Base-by-base conservation (phyloP, 2,888 invertebrate genomes). In the Amblyjoppa proteus region DNA sequence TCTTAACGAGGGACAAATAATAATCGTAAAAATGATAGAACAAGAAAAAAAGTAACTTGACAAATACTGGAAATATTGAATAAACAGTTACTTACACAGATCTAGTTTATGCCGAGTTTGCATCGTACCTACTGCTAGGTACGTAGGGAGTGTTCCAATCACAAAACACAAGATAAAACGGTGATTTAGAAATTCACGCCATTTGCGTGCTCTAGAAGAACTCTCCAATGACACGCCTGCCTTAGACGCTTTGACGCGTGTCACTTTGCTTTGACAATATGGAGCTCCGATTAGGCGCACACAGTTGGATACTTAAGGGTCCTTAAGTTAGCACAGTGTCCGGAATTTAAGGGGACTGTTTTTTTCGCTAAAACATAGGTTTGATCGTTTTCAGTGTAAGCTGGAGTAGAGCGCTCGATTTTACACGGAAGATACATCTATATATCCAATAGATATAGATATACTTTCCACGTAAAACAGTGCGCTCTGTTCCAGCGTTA, bases 41-140 rank as follows among this genome's bases (percentile, higher is more conserved):
- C 11, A 7, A 25, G 20, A 51, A 3, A 49, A 38, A 76, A 76
- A 66, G 3, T 49, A 76, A 70, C 38, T 51, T 7, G 53, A 71
- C 41, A 56, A 73, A 49, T 20, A 31, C 31, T 69, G 41, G 20
- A 25, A n/a, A 76, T 64, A 73, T 31, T 3, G 66, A 70, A 69
- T 76, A 80, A 69, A 77, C 45, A 80, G 68, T 80, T 61, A 85
- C 85, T 73, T 51, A 85, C 85, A 83, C 68, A 76, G 76, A 25
- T 83, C 68, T 53, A 45, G 76, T 68, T 85, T 80, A 83, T 80
- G 83, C 83, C 77, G 83, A 80, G 85, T 85, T 85, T 80, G 83
- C 85, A 85, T 69, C 76, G 85, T 69, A 73, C 58, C 79, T 83
- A 80, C 71, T n/a, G 68, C 76, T 31, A 51, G 68, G 16, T 74